Conservation (phyloP, 1,140 invertebrate species). For the Nixonia krombeini region DNA sequence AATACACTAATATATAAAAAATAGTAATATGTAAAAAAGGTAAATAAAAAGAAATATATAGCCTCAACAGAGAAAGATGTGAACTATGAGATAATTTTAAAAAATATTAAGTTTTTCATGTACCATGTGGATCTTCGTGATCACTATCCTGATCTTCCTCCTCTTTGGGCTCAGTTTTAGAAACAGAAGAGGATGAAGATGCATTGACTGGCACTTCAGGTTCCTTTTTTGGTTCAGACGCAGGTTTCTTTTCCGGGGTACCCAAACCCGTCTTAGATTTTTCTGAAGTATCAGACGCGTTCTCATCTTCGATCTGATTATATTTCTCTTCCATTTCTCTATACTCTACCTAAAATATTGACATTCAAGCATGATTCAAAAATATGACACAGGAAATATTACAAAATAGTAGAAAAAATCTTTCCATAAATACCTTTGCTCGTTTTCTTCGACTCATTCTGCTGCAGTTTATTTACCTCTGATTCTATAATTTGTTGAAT, state of each 20-base stretch:
- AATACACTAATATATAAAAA: no score
- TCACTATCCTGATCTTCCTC: slow-evolving; percentile 69
- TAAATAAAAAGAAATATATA: no score
- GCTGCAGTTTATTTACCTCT: neutral
- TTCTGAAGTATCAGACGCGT: slow-evolving; percentile 76
- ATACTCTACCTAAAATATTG: slow-evolving; percentile 75
- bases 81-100: slow-evolving; percentile 19
- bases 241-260: slow-evolving; percentile 69
- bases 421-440: slow-evolving; percentile 71
- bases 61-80: slow-evolving; percentile 17
- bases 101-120: slow-evolving; percentile 8
- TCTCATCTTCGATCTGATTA: slow-evolving; percentile 76
- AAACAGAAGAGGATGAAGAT: slow-evolving; percentile 48
- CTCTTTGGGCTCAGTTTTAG: slow-evolving; percentile 63
- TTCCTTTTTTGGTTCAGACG: slow-evolving; percentile 63
- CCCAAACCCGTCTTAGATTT: slow-evolving; percentile 74
- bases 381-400: slow-evolving; percentile 12
- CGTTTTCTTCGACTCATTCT: slow-evolving; percentile 80
- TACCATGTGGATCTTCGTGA: slow-evolving; percentile 69
- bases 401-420: no score
- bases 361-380: slow-evolving; percentile 9
- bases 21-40: no score
- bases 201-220: slow-evolving; percentile 48
- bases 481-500: slow-evolving; percentile 7
- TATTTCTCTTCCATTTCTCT: slow-evolving; percentile 80